These are phyloP conservation scores for Gymnorhina tibicen DNA, from an alignment of 2,113 vertebrate genomes.

Conservation along the genomic window DNA sequence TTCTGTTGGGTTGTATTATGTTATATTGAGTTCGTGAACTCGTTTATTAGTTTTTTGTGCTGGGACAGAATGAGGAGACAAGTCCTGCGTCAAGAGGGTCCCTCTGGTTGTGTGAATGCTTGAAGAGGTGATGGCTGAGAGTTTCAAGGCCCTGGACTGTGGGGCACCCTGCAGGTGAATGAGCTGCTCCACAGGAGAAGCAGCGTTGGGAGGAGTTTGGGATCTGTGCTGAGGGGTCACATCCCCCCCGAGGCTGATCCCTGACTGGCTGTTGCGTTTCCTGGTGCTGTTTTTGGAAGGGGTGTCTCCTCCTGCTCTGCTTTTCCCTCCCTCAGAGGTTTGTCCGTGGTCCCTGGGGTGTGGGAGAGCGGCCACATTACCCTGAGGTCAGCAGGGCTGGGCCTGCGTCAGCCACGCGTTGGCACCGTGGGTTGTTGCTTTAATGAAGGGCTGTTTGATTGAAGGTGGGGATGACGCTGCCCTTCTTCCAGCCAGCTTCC, in stretches of 20 bases:
- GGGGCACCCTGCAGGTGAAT: neutral
- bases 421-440: fast-evolving
- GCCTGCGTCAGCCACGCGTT: neutral
- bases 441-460: neutral
- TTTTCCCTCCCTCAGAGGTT: neutral
- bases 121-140: neutral
- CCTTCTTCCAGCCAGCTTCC: neutral
- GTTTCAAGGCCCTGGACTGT: fast-evolving
- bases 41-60: neutral
- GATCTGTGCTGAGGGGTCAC: neutral
- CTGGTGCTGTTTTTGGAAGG: neutral
- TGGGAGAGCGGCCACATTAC: neutral
- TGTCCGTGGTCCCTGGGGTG: fast-evolving
- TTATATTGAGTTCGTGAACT: neutral
- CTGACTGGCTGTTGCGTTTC: neutral
- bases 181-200: neutral
- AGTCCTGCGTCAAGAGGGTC: neutral
- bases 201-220: neutral
- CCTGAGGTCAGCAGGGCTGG: neutral
- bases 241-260: fast-evolving
- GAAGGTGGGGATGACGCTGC: neutral
- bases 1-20: neutral
- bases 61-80: neutral
- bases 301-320: neutral
- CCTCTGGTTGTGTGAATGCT: too few relatives aligned